phyloP scores from a whole-genome alignment of 1,140 invertebrate species.

The Harlomillsia oculata region DNA sequence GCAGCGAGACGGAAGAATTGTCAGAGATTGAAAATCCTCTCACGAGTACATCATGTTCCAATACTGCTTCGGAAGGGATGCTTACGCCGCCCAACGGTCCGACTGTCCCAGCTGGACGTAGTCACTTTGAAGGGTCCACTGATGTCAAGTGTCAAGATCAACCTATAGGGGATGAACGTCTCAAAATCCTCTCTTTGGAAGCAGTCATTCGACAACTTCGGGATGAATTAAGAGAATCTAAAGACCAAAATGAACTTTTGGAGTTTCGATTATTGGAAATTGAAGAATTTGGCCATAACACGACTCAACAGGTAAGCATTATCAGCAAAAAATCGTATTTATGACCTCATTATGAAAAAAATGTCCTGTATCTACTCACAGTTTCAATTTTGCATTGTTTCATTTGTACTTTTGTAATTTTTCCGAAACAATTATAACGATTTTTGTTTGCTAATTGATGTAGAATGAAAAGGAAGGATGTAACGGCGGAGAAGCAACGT shows the following conservation, averaged over 20 bases:
- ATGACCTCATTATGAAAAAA: no score
- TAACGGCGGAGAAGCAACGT: no score
- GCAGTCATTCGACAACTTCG: constrained; percentile 26
- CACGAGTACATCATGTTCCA: constrained; percentile 12
- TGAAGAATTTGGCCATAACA: constrained; percentile 20
- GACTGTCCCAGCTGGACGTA: background rate
- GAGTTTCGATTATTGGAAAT: constrained; percentile 35
- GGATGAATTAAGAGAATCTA: constrained; percentile 32
- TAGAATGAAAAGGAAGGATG: no score
- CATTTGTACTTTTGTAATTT: no score
- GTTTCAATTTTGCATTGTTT: no score
- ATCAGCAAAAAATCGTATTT: no score
- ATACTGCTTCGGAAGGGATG: constrained; percentile 6
- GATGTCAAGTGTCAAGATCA: background rate
- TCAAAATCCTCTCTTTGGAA: constrained; percentile 26
- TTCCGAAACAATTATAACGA: no score
- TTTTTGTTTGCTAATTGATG: no score
- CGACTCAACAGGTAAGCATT: constrained; percentile 1
- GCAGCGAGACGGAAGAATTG: constrained; percentile 13
- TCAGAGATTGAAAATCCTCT: constrained; percentile 3
- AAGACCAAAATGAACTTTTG: constrained; percentile 35
- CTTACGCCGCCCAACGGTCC: background rate
- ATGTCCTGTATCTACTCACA: no score
- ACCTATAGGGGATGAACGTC: constrained; percentile 6
- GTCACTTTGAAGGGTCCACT: background rate